Evolutionary conservation across 2,113 vertebrate genomes (phyloP).

Genomic region (Halichoerus grypus): DNA sequence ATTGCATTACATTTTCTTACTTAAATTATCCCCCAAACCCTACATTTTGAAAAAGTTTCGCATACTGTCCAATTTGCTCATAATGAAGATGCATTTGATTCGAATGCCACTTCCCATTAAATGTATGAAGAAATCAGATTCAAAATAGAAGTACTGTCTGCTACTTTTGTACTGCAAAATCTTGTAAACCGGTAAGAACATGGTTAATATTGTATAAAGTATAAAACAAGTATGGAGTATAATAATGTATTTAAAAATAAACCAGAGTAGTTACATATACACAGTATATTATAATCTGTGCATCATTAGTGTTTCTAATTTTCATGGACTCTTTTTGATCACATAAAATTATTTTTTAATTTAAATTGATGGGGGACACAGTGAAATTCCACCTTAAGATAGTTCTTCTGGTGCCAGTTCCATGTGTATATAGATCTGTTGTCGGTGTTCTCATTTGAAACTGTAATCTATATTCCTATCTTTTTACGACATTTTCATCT

Average conservation of each 20-base stretch:
- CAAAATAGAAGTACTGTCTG: slow-evolving; percentile 21
- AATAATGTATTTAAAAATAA: slow-evolving; percentile 3
- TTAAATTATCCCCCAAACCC: not conserved
- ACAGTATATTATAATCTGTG: not conserved
- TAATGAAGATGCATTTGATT: slow-evolving; percentile 45
- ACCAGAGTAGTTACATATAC: not conserved
- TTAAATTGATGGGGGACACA: slow-evolving; percentile 4
- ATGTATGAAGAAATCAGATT: slow-evolving; percentile 14
- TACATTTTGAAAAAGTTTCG: not conserved
- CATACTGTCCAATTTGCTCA: not conserved
- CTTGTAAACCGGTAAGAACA: not conserved
- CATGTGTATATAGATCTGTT: not conserved
- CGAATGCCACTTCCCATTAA: slow-evolving; percentile 43
- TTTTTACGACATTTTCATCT: slow-evolving; percentile 78
- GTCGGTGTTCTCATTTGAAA: slow-evolving; percentile 26
- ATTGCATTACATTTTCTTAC: not conserved
- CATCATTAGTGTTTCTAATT: not conserved
- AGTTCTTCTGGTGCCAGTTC: not conserved
- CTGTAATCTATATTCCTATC: not conserved
- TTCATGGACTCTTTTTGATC: not conserved
- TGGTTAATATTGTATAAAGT: not conserved
- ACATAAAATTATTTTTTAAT: slow-evolving; percentile 34
- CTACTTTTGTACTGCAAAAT: not conserved
- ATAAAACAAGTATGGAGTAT: not conserved
- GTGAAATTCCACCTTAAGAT: not conserved